Conservation (phyloP, 2,888 invertebrate genomes). For the Tachina grossa region DNA sequence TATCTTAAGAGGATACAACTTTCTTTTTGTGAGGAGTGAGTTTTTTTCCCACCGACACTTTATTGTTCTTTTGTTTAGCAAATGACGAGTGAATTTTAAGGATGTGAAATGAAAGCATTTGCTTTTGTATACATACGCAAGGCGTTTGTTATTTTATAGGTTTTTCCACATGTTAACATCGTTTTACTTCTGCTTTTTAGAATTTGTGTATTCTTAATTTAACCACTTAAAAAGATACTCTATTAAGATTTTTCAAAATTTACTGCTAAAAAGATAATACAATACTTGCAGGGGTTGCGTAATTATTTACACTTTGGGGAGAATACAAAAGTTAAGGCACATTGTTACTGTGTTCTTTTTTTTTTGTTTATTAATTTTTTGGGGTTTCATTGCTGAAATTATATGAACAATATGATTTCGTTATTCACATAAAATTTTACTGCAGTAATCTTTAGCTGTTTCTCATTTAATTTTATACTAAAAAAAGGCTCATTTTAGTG, state of each 20-base stretch:
- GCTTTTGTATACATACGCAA: not conserved
- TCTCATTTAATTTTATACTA: not conserved
- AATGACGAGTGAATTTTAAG: constrained; percentile 38
- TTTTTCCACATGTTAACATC: constrained; percentile 40
- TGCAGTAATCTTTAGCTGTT: not conserved
- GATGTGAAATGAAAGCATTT: constrained; percentile 29
- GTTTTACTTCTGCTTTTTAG: constrained; percentile 36
- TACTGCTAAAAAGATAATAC: not conserved
- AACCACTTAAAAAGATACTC: constrained; percentile 58
- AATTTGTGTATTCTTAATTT: constrained; percentile 65
- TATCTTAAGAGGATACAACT: constrained; percentile 47
- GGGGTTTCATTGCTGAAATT: not conserved
- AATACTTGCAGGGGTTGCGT: not conserved
- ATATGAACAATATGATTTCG: not conserved
- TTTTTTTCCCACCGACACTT: not conserved
- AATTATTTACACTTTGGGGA: not conserved
- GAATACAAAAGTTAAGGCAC: not conserved
- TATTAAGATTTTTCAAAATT: not conserved
- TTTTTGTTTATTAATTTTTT: not conserved
- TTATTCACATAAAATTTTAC: not conserved
- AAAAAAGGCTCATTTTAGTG: too few species aligned
- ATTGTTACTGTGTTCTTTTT: not conserved
- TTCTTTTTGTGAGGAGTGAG: constrained; percentile 3
- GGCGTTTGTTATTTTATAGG: constrained; percentile 25
- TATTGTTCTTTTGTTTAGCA: constrained; percentile 58